Conservation (phyloP, 2,888 invertebrate species). For the Ochlodes sylvanus region DNA sequence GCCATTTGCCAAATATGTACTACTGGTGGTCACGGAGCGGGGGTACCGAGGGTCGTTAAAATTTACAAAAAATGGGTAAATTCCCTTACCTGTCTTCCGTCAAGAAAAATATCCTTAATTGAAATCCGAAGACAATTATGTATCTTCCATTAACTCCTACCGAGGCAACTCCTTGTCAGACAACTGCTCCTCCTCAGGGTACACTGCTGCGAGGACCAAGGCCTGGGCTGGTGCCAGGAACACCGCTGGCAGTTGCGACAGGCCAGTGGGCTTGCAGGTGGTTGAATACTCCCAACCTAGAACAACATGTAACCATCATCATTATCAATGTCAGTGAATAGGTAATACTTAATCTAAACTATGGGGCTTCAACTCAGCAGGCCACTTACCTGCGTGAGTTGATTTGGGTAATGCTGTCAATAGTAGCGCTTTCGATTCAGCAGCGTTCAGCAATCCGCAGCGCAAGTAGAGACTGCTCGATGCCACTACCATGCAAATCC, state of each 20-base stretch:
- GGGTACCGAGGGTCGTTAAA: too few species aligned
- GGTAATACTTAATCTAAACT: too few species aligned
- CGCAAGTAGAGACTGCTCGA: slow-evolving; percentile 57
- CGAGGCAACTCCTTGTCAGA: slow-evolving; percentile 30
- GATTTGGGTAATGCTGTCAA: slow-evolving; percentile 58
- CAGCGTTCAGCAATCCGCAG: slow-evolving; percentile 52
- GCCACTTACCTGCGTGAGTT: slow-evolving; percentile 46
- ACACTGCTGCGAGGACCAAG: slow-evolving; percentile 55
- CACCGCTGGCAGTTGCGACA: slow-evolving; percentile 57
- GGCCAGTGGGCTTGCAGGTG: slow-evolving; percentile 48
- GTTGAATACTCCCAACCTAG: slow-evolving; percentile 52
- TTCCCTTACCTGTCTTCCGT: too few species aligned
- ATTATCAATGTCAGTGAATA: too few species aligned
- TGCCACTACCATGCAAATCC: slow-evolving; percentile 52
- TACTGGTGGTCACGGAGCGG: too few species aligned
- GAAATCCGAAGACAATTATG: too few species aligned
- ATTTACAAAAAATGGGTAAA: too few species aligned
- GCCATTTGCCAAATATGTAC: too few species aligned
- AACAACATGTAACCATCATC: background rate
- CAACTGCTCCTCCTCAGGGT: slow-evolving; percentile 31
- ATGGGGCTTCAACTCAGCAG: too few species aligned
- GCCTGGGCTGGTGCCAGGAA: slow-evolving; percentile 62
- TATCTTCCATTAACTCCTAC: slow-evolving; percentile 15
- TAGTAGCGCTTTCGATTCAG: slow-evolving; percentile 54
- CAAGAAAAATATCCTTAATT: too few species aligned